Conservation (phyloP, 2,113 vertebrate species). For the Antechinus stuartii region DNA sequence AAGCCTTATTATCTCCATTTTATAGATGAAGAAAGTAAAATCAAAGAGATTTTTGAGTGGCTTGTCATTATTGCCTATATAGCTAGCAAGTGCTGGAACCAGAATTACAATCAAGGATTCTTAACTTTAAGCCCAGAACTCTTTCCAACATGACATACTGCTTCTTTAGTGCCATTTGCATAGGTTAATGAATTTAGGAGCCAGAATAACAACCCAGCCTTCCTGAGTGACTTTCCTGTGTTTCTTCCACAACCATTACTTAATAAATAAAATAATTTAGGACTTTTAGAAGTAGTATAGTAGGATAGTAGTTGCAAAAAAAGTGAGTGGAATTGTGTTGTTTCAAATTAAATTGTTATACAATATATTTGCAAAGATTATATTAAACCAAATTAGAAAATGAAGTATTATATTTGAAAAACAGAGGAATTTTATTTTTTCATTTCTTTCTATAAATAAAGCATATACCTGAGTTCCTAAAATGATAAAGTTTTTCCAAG, state of each 20-base stretch:
- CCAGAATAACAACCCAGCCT: neutral
- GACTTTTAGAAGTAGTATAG: neutral
- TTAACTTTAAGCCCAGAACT: neutral
- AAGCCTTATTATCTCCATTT: neutral
- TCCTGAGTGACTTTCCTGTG: neutral
- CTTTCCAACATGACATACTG: neutral
- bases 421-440: neutral
- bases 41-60: neutral
- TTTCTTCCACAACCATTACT: neutral
- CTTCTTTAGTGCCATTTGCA: neutral
- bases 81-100: neutral
- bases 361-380: neutral
- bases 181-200: neutral
- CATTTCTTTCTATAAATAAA: neutral
- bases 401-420: neutral
- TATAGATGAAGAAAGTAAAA: neutral
- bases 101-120: neutral
- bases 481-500: neutral
- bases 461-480: neutral
- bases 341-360: neutral
- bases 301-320: neutral
- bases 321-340: neutral
- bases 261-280: neutral
- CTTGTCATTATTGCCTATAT: neutral
- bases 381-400: neutral